A percentile compares a stretch with the other conserved stretches of the same genome.
Evolutionary conservation across 2,113 vertebrate genomes (phyloP).

Genomic region (Psettodes erumei): DNA sequence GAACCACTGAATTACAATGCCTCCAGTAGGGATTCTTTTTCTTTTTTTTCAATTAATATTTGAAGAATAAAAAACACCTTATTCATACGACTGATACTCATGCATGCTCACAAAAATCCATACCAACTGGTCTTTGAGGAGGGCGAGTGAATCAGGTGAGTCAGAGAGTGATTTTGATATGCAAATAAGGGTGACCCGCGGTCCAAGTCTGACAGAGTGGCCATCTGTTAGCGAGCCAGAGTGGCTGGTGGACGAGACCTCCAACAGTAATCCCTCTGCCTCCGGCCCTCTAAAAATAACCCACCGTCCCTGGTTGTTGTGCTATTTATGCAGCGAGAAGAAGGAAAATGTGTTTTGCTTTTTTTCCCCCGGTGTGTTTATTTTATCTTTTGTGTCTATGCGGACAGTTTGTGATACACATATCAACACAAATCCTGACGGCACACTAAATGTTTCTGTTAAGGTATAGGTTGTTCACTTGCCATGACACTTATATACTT

Average conservation of each 20-base stretch:
- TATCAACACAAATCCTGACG: not conserved
- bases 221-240: slow-evolving; percentile 74
- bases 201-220: slow-evolving; percentile 64
- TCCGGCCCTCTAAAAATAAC: slow-evolving; percentile 57
- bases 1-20: not conserved
- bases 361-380: too few relatives aligned
- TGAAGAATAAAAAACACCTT: not conserved
- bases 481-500: not conserved
- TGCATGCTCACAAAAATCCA: not conserved
- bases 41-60: not conserved
- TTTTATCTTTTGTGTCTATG: not conserved
- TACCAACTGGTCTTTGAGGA: slow-evolving; percentile 15
- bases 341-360: not conserved
- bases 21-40: not conserved
- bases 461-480: not conserved
- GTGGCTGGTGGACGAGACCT: slow-evolving; percentile 52
- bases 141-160: slow-evolving; percentile 56
- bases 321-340: slow-evolving; percentile 21
- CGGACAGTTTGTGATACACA: not conserved
- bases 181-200: slow-evolving; percentile 72
- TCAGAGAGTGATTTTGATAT: slow-evolving; percentile 67
- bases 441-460: not conserved
- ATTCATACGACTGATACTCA: not conserved
- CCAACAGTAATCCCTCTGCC: slow-evolving; percentile 48
- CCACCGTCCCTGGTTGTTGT: slow-evolving; percentile 8